phyloP scores from a whole-genome alignment of 2,888 invertebrate genomes.

The Papilio demoleus region DNA sequence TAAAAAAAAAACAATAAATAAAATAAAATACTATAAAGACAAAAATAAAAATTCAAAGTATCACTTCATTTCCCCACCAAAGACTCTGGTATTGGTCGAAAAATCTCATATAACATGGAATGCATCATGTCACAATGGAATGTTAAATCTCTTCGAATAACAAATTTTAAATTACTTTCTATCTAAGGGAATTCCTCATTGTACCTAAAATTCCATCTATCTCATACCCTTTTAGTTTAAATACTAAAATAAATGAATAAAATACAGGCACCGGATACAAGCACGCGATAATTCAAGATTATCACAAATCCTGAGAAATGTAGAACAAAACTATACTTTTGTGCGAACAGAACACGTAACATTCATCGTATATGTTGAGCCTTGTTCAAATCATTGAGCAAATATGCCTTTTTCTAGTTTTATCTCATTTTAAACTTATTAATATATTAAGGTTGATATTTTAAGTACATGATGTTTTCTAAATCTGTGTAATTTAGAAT shows the following conservation, averaged over 20 bases:
- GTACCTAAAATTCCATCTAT: constrained; percentile 52
- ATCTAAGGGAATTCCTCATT: constrained; percentile 41
- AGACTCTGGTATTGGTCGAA: constrained; percentile 53
- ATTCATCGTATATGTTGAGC: constrained; percentile 68
- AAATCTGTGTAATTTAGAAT: constrained; percentile 60
- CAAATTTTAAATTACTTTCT: constrained; percentile 32
- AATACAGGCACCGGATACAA: constrained; percentile 63
- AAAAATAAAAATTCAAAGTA: constrained; percentile 61
- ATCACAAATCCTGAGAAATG: constrained; percentile 47
- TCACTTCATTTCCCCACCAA: constrained; percentile 74
- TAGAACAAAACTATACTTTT: constrained; percentile 59
- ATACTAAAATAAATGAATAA: constrained; percentile 68
- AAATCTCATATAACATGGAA: constrained; percentile 50
- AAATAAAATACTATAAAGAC: constrained; percentile 60
- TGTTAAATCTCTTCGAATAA: constrained; percentile 44
- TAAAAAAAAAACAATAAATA: constrained; percentile 63
- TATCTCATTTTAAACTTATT: constrained; percentile 49
- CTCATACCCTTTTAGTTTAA: constrained; percentile 66
- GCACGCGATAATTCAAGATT: constrained; percentile 58
- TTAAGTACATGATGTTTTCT: constrained; percentile 52
- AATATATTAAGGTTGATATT: constrained; percentile 52
- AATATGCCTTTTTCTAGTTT: constrained; percentile 50
- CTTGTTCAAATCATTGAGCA: constrained; percentile 68
- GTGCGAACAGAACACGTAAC: constrained; percentile 68
- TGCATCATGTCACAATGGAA: constrained; percentile 53